phyloP scores from a whole-genome alignment of 2,888 invertebrate species.

The Apocheima hispidaria region DNA sequence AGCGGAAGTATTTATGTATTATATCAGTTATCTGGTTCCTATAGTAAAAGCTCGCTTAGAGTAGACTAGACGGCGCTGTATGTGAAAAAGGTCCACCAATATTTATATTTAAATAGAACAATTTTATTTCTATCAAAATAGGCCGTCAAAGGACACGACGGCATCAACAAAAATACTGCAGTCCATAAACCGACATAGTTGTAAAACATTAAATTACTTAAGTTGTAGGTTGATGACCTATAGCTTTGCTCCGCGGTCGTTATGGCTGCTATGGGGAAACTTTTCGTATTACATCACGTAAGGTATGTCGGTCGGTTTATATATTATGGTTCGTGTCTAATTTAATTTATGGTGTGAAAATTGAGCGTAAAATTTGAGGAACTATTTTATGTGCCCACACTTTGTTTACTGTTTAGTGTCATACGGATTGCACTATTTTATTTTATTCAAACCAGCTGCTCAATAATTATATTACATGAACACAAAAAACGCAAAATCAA shows the following conservation, averaged over 20 bases:
- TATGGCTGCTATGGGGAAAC: constrained; percentile 71
- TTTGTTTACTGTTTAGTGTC: background rate
- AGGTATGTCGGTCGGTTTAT: constrained; percentile 64
- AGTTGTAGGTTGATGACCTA: constrained; percentile 74
- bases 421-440: background rate
- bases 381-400: constrained; percentile 2
- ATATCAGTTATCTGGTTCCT: too few relatives aligned
- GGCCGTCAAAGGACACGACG: too few relatives aligned
- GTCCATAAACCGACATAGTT: constrained; percentile 55
- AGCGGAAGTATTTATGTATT: too few relatives aligned
- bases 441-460: too few relatives aligned
- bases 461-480: too few relatives aligned
- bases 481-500: too few relatives aligned
- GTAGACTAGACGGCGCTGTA: too few relatives aligned
- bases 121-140: too few relatives aligned
- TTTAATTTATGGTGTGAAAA: constrained; percentile 38
- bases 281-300: constrained; percentile 75
- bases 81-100: too few relatives aligned
- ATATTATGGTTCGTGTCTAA: constrained; percentile 40
- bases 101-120: too few relatives aligned
- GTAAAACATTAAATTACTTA: constrained; percentile 73
- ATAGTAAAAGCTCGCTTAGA: too few relatives aligned
- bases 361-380: constrained; percentile 13
- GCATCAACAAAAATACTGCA: constrained; percentile 32
- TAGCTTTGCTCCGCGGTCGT: constrained; percentile 64